A percentile compares a stretch with the other conserved stretches of the same genome.
These are phyloP conservation scores for Melanotaenia parkinsoni DNA, from an alignment of 2,797 vertebrate genomes.

Conservation along the genomic window DNA sequence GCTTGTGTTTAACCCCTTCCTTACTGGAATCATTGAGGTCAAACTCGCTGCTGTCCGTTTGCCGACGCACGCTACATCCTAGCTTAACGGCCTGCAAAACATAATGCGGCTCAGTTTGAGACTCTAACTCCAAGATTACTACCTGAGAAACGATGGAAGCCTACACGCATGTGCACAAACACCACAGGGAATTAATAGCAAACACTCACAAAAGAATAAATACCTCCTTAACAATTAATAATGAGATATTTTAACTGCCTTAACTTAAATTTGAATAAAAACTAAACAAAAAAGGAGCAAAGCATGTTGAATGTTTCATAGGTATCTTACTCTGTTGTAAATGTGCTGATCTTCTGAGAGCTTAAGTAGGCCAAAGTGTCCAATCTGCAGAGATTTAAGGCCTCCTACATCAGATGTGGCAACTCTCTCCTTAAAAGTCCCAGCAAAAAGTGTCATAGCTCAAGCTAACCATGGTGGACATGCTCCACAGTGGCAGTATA, in stretches of 20 bases:
- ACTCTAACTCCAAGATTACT: not conserved
- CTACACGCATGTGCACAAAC: conserved; percentile 7
- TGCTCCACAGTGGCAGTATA: conserved; percentile 34
- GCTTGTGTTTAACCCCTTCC: conserved; percentile 77
- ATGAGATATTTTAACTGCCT: not conserved
- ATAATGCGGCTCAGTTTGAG: conserved; percentile 22
- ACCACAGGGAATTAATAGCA: conserved; percentile 4
- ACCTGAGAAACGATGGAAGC: conserved; percentile 38
- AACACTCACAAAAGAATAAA: not conserved
- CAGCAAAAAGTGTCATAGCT: conserved; percentile 68
- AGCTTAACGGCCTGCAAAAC: conserved; percentile 12
- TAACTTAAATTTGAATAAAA: conserved; percentile 18
- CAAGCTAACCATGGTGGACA: conserved; percentile 75
- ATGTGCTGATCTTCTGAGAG: conserved; percentile 45
- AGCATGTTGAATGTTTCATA: not conserved
- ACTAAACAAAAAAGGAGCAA: conserved; percentile 2
- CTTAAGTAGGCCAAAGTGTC: conserved; percentile 62
- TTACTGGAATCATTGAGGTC: conserved; percentile 75
- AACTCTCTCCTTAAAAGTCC: conserved; percentile 31
- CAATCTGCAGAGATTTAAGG: conserved; percentile 41
- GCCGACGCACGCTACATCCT: conserved; percentile 44
- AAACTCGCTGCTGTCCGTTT: conserved; percentile 48
- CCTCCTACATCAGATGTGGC: conserved; percentile 52
- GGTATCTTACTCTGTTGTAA: conserved; percentile 18
- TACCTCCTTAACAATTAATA: not conserved